These are phyloP conservation scores for Salvator merianae DNA, from an alignment of 2,113 vertebrate genomes.

Conservation along the genomic window DNA sequence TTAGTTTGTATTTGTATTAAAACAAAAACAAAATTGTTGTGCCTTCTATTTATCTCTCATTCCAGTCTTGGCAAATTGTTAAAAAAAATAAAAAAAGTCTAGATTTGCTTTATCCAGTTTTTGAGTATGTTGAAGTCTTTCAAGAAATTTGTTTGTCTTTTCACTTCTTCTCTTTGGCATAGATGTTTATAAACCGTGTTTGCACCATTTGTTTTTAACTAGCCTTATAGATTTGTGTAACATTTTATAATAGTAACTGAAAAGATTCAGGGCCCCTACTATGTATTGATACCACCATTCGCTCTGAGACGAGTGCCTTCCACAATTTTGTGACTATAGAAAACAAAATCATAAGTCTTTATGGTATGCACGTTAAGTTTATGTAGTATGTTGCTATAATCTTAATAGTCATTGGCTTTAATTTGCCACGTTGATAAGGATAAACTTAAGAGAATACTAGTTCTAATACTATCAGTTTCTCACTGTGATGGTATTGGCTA, in stretches of 20 bases:
- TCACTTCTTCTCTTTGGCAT: neutral
- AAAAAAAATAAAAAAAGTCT: conserved; percentile 74
- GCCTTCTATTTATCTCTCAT: conserved; percentile 88
- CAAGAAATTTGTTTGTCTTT: conserved; percentile 35
- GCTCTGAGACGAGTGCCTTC: conserved; percentile 35
- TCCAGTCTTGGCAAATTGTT: conserved; percentile 81
- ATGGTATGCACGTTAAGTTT: neutral
- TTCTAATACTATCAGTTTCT: conserved; percentile 24
- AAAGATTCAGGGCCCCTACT: neutral
- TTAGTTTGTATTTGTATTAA: conserved; percentile 86
- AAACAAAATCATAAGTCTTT: conserved; percentile 19
- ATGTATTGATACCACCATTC: conserved; percentile 9
- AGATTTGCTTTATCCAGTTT: conserved; percentile 79
- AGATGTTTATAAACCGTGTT: neutral
- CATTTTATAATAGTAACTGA: conserved; percentile 11
- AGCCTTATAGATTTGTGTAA: conserved; percentile 9
- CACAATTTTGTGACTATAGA: conserved; percentile 4
- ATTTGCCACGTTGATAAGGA: neutral
- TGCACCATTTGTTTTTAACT: neutral
- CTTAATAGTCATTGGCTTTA: conserved; percentile 14
- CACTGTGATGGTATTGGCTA: conserved; percentile 30
- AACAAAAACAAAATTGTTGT: conserved; percentile 82
- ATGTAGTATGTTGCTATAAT: conserved; percentile 19
- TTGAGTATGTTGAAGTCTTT: conserved; percentile 71
- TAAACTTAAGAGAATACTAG: neutral